Evolutionary conservation across 2,888 invertebrate genomes (phyloP), one percentile per base, ranked within the genome.

Genomic region (Caradrina clavipalpis): DNA sequence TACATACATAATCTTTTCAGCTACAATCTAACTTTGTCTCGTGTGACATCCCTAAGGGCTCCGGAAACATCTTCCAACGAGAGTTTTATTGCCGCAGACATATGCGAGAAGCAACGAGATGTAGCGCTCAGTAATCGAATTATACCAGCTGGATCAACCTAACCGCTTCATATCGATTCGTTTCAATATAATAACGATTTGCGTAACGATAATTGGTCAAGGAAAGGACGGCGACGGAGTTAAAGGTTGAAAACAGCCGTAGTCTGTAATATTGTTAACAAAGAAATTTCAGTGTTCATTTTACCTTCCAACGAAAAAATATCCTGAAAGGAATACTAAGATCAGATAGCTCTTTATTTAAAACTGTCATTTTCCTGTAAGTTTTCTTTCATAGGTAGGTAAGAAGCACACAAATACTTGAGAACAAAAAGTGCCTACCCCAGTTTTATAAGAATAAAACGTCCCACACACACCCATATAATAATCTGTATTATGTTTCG

Each of bases 21-120:
- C 47, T 71, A 75, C 71, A 78, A 75, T 75, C 69, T 66, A 82
- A 82, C 71, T 78, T 74, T 70, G 69, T 77, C 65, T 73, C 69
- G 59, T 69, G 51, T 71, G 50, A 26, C 66, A 72, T 73, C 67
- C 81, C 73, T 58, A 61, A 74, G 70, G 72, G 53, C 57, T 51
- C 59, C 51, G 47, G 73, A 78, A 69, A 73, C 74, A 71, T 80
- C 51, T 31, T 55, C 39, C 60, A 75, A 76, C 49, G 73, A 76
- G 63, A 73, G 63, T 78, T 83, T 78, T 78, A 77, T 80, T 80
- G 69, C 65, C 42, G 47, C 65, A 56, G 69, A 69, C 65, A 66
- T 55, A 68, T 62, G 63, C 67, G 75, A 70, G 63, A 61, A 73
- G 56, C 45, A 50, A 68, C 60, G 47, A 60, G 62, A 64, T 65